Percentiles rank a stretch among this genome's conserved stretches.
Conservation (phyloP, 35 echinoderm and acorn worm genomes). For the Anneissia japonica region DNA sequence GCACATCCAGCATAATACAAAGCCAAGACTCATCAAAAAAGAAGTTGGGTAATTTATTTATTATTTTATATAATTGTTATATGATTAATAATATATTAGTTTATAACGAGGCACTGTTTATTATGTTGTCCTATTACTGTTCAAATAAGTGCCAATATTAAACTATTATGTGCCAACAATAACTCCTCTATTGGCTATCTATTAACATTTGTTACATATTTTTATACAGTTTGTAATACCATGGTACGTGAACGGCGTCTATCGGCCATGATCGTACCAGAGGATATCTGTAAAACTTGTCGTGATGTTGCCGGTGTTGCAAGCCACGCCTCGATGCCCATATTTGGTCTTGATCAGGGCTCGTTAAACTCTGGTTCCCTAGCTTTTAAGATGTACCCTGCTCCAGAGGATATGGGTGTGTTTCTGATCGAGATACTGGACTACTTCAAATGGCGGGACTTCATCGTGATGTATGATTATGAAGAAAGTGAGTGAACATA, state of each 20-base stretch:
- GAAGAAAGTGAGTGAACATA: conserved; percentile 63
- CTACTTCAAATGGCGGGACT: conserved; percentile 83
- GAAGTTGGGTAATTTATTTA: too few relatives aligned
- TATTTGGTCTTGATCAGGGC: conserved; percentile 64
- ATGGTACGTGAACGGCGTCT: conserved; percentile 40
- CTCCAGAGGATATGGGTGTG: conserved; percentile 60
- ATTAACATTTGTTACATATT: too few relatives aligned
- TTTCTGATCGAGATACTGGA: conserved; percentile 75
- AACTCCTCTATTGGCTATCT: too few relatives aligned
- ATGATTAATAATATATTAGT: too few relatives aligned
- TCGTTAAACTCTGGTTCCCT: conserved; percentile 47
- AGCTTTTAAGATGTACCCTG: conserved; percentile 92
- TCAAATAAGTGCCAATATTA: too few relatives aligned
- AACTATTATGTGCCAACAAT: too few relatives aligned
- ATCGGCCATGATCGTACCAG: conserved; percentile 64
- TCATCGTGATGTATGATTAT: conserved; percentile 87
- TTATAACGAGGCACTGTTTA: too few relatives aligned
- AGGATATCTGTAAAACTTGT: conserved; percentile 58
- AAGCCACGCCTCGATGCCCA: conserved; percentile 77
- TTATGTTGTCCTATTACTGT: too few relatives aligned
- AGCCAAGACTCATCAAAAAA: too few relatives aligned
- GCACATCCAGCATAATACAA: too few relatives aligned
- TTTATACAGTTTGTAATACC: conserved; percentile 77
- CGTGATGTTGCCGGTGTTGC: conserved; percentile 76
- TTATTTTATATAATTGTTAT: too few relatives aligned